A percentile compares a stretch with the other conserved stretches of the same genome.
Evolutionary conservation across 1,140 invertebrate species (phyloP).

Genomic region (Micrasema longulum): DNA sequence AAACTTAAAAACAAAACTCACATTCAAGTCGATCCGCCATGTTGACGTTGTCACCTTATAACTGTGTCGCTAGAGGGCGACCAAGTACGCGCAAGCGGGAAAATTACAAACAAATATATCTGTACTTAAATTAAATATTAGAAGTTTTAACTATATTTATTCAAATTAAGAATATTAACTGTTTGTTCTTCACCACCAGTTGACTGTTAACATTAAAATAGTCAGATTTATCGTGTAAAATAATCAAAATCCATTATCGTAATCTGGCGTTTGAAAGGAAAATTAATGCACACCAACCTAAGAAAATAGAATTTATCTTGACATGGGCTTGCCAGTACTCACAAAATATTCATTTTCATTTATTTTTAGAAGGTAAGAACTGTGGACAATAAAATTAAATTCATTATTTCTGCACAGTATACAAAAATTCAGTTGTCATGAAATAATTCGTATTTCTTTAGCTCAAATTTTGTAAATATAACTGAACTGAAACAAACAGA

Average conservation of each 20-base stretch:
- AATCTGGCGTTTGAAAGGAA: constrained; percentile 23
- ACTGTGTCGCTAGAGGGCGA: constrained; percentile 39
- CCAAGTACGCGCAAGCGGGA: constrained; percentile 37
- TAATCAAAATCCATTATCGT: constrained; percentile 24
- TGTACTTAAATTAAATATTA: neutral
- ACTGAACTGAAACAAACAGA: too few species aligned
- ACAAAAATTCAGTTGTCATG: too few species aligned
- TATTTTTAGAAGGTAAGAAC: neutral
- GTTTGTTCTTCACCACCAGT: neutral
- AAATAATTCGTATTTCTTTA: too few species aligned
- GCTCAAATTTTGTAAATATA: too few species aligned
- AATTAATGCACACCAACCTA: neutral
- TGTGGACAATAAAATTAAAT: too few species aligned
- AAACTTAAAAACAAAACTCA: constrained; percentile 67
- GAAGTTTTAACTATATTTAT: constrained; percentile 15
- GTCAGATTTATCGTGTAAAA: constrained; percentile 6
- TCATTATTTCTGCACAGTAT: too few species aligned
- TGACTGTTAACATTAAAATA: neutral
- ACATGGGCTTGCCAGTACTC: constrained; percentile 1
- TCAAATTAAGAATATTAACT: neutral
- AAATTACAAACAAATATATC: constrained; percentile 31
- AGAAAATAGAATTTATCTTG: neutral
- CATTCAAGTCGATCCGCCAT: constrained; percentile 83
- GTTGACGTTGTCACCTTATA: constrained; percentile 68
- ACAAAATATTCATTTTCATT: neutral